Percentiles rank a stretch among this genome's conserved stretches.
Evolutionary conservation across 2,113 vertebrate species (phyloP).

Genomic region (Pitta sordida): DNA sequence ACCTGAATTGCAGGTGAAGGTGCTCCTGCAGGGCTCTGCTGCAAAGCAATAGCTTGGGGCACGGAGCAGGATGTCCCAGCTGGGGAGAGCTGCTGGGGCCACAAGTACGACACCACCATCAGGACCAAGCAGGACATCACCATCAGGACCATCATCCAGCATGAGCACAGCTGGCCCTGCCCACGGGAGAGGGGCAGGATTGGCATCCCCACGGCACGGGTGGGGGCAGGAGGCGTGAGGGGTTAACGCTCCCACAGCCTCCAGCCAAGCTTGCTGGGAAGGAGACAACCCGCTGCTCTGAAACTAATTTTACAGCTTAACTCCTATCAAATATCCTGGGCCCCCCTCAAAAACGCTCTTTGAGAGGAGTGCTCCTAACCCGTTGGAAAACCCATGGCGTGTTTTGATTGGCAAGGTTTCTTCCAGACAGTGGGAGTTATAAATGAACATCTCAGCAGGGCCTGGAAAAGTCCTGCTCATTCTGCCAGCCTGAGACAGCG

Average conservation of each 20-base stretch:
- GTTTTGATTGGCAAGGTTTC: constrained; percentile 84
- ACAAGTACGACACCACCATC: not conserved
- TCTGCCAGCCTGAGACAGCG: constrained; percentile 68
- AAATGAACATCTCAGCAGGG: constrained; percentile 82
- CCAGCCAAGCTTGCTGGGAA: constrained; percentile 71
- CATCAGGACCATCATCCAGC: accelerated
- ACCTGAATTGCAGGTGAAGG: not conserved
- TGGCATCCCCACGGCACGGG: accelerated
- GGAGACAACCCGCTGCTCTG: constrained; percentile 80
- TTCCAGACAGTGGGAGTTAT: constrained; percentile 83
- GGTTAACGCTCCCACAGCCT: not conserved
- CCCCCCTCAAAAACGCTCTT: constrained; percentile 76
- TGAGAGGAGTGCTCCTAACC: constrained; percentile 79
- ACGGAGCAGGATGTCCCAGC: accelerated
- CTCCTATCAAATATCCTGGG: constrained; percentile 80
- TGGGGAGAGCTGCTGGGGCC: accelerated
- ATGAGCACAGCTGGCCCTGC: accelerated
- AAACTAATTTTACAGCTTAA: constrained; percentile 84
- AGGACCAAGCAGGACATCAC: accelerated
- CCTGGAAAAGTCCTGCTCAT: constrained; percentile 80
- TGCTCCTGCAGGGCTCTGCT: not conserved
- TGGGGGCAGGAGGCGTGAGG: not conserved
- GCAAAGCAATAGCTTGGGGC: accelerated
- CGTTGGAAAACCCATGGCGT: constrained; percentile 75
- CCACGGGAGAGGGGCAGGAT: accelerated